A percentile compares a stretch with the other conserved stretches of the same genome.
Evolutionary conservation across 2,797 vertebrate genomes (phyloP).

Genomic region (Rhinatrema bivittatum): DNA sequence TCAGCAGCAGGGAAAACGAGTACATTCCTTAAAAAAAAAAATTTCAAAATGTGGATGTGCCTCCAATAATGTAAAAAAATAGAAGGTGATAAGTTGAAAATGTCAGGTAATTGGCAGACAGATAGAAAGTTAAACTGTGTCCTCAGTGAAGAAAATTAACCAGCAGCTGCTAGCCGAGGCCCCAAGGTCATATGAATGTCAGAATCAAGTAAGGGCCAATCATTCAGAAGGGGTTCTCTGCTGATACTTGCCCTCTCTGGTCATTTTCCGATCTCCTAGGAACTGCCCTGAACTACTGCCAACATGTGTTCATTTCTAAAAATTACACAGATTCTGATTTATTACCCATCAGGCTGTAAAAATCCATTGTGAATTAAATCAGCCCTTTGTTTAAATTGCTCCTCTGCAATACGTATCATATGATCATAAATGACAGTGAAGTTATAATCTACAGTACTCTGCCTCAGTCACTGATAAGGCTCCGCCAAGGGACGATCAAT

Average conservation of each 20-base stretch:
- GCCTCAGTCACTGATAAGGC: constrained; percentile 84
- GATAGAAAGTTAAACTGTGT: constrained; percentile 78
- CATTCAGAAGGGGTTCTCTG: constrained; percentile 79
- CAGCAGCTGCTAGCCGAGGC: constrained; percentile 70
- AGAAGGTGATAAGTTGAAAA: constrained; percentile 74
- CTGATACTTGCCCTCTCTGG: constrained; percentile 71
- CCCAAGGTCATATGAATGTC: constrained; percentile 91
- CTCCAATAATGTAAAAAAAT: constrained; percentile 71
- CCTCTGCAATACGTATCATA: constrained; percentile 74
- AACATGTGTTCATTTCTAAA: constrained; percentile 77
- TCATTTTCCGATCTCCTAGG: constrained; percentile 64
- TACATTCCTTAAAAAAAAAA: constrained; percentile 43
- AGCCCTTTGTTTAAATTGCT: constrained; percentile 84
- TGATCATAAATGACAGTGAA: constrained; percentile 94
- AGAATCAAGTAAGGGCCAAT: constrained; percentile 84
- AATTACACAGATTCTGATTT: constrained; percentile 95
- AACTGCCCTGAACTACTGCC: constrained; percentile 72
- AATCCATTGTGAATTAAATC: constrained; percentile 97
- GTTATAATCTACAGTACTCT: constrained; percentile 88
- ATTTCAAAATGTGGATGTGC: constrained; percentile 66
- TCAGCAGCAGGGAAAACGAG: constrained; percentile 26
- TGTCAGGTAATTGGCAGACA: constrained; percentile 77
- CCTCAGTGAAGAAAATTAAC: constrained; percentile 77
- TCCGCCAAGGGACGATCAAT: constrained; percentile 87
- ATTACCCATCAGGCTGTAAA: constrained; percentile 86